Conservation (phyloP, 30 jellyfish, hydroid and myxozoan species). For the Sanderia malayensis region DNA sequence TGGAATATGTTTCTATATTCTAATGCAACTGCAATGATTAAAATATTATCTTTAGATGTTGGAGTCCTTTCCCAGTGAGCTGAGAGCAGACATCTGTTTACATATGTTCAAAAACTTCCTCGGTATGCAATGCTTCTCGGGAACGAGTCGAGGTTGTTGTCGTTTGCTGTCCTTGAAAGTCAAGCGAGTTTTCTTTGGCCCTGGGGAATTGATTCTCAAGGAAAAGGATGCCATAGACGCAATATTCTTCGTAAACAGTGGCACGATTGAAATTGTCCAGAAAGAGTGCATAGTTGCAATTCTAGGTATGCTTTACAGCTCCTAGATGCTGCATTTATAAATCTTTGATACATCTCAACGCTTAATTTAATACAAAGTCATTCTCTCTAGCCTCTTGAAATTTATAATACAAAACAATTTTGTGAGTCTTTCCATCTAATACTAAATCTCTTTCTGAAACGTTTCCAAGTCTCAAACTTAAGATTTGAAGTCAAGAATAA, state of each 20-base stretch:
- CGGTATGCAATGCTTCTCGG: conserved; percentile 63
- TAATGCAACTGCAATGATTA: no score
- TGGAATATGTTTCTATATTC: no score
- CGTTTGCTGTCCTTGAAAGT: conserved; percentile 80
- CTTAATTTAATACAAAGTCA: no score
- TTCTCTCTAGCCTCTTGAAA: no score
- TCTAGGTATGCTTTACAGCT: no score
- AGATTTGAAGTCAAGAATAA: no score
- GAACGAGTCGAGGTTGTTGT: conserved; percentile 81
- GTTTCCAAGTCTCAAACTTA: no score
- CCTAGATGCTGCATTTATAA: no score
- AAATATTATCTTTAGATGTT: conserved; percentile 58
- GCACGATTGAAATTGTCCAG: conserved; percentile 90
- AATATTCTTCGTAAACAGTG: conserved; percentile 77
- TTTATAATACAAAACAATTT: no score
- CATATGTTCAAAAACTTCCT: conserved; percentile 72
- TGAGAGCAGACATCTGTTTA: conserved; percentile 81
- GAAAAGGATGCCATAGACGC: conserved; percentile 89
- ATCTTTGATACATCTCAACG: no score
- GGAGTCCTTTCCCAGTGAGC: conserved; percentile 87
- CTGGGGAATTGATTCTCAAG: conserved; percentile 84
- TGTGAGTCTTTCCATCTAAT: no score
- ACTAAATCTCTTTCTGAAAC: no score
- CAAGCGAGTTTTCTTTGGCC: conserved; percentile 76
- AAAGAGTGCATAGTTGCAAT: conserved; percentile 90